Evolutionary conservation across 2,113 vertebrate genomes (phyloP), one percentile per base, ranked within the genome.

Genomic region (Megaceryle torquata): DNA sequence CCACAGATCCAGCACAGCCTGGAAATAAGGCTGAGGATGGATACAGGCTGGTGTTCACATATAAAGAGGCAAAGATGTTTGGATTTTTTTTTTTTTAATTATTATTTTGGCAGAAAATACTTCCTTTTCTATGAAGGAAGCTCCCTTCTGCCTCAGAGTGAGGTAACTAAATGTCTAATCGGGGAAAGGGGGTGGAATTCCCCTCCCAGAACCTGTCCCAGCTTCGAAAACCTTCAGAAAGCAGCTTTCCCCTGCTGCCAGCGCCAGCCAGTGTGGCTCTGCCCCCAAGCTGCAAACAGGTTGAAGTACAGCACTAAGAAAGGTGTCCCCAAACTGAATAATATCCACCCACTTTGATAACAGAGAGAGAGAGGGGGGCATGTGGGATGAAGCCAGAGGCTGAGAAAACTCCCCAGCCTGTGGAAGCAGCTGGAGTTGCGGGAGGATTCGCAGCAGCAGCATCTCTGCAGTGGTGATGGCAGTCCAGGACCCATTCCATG

Each of bases 241-340:
- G 82, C 31, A 3, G 26, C 70, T 78, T 53, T 56, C 31, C 48
- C 65, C 35, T 14, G 6, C 61, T 48, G 67, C 83, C 72, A 17
- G 85, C 86, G 5, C 1, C 91, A 78, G 75, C 67, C 63, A 37
- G 89, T 54, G 63, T 60, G 93, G 76, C 77, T 96, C 96, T 97
- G 93, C 95, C 93, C 88, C 92, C 92, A 82, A 70, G 90, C 95
- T 96, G 92, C 95, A 11, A 54, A 22, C 76, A 31, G 56, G 50
- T 5, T 78, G 82, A 83, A 96, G 95, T 93, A 83, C 96, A 96
- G 35, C 93, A 0, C 82, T 4, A 1, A 8, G 51, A 7, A 18
- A 37, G 68, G 15, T 3, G 5, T 37, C 44, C 57, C 43, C 70
- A 5, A 18, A 11, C 25, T 7, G 44, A 10, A 3, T 28, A 4